These are phyloP conservation scores for Nomada flava DNA, from an alignment of 2,888 invertebrate genomes.

Conservation along the genomic window DNA sequence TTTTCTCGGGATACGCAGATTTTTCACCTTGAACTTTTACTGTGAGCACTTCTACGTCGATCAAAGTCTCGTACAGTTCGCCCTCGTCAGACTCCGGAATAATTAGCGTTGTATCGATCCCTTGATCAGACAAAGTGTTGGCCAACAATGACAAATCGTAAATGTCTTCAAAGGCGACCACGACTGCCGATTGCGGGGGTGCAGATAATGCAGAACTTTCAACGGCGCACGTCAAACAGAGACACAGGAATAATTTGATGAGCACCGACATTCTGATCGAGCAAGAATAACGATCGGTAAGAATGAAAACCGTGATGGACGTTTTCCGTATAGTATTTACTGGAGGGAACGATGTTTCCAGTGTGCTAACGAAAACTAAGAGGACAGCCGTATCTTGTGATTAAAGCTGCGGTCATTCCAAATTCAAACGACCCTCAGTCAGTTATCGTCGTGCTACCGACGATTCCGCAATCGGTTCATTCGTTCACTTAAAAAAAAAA, in stretches of 20 bases:
- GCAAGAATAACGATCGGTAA: not conserved
- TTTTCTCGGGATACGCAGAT: constrained; percentile 52
- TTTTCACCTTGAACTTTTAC: constrained; percentile 63
- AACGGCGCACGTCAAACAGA: constrained; percentile 26
- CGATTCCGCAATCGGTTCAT: constrained; percentile 41
- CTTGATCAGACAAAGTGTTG: constrained; percentile 80
- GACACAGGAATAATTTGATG: constrained; percentile 29
- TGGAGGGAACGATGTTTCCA: not conserved
- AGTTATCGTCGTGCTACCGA: constrained; percentile 24
- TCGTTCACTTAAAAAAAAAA: constrained; percentile 12
- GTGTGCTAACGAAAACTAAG: not conserved
- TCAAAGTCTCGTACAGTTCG: constrained; percentile 77
- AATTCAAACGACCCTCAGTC: not conserved
- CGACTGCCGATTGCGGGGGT: constrained; percentile 79
- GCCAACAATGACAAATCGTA: constrained; percentile 81
- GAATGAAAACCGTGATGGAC: not conserved
- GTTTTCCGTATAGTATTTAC: not conserved
- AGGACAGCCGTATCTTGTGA: not conserved
- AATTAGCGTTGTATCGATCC: constrained; percentile 78
- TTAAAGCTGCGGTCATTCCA: not conserved
- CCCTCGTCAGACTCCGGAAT: constrained; percentile 64
- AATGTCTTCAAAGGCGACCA: constrained; percentile 78
- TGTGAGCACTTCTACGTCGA: constrained; percentile 77
- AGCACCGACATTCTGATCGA: constrained; percentile 40
- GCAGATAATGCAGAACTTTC: constrained; percentile 72